Evolutionary conservation across 2,113 vertebrate genomes (phyloP).

Genomic region (Platycercus adscitus): DNA sequence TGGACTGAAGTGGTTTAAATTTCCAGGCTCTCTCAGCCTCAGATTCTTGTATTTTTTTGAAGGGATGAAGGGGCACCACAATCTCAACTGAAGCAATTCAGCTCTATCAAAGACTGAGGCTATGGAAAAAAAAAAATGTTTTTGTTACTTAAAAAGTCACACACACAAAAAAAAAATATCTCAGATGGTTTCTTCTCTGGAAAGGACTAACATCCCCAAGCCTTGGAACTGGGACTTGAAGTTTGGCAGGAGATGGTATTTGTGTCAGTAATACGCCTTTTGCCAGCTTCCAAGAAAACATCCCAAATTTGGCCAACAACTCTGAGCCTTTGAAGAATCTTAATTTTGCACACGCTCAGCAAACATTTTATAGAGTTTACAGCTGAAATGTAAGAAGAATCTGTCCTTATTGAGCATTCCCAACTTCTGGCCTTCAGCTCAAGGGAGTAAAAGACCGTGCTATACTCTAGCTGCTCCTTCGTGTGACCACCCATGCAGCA

Average conservation of each 20-base stretch:
- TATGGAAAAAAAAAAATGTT: conserved; percentile 45
- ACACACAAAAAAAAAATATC: background rate
- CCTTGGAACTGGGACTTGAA: conserved; percentile 7
- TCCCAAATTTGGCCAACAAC: conserved; percentile 63
- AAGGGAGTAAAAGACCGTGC: background rate
- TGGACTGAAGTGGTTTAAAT: conserved; percentile 16
- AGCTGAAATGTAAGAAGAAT: background rate
- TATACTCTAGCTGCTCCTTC: background rate
- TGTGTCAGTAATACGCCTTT: conserved; percentile 8
- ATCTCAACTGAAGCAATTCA: background rate
- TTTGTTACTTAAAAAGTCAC: conserved; percentile 42
- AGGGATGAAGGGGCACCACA: background rate
- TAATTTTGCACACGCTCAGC: background rate
- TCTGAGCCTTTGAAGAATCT: conserved; percentile 7
- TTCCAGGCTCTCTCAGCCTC: conserved; percentile 5
- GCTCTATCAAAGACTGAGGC: background rate
- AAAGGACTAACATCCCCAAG: conserved; percentile 13
- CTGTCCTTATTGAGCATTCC: background rate
- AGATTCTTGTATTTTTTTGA: background rate
- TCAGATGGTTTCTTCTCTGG: conserved; percentile 24
- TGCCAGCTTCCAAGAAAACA: conserved; percentile 60
- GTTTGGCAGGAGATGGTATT: conserved; percentile 51
- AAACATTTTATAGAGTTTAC: background rate
- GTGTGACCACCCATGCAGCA: background rate
- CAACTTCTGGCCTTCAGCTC: background rate